Conservation (phyloP, 2,113 vertebrate species). For the Megalops atlanticus region DNA sequence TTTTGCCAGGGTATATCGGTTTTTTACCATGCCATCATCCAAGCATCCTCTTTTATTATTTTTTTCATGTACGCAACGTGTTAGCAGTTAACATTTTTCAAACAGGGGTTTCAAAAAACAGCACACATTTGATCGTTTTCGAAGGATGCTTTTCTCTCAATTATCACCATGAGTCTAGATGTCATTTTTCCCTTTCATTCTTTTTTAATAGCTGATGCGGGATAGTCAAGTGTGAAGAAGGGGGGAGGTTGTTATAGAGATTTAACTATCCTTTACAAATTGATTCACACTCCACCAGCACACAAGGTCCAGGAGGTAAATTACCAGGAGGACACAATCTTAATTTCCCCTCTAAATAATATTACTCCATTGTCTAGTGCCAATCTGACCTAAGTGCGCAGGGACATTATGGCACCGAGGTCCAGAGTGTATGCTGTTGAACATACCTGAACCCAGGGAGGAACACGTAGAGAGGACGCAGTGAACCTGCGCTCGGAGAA, state of each 20-base stretch:
- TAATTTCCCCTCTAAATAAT: conserved; percentile 68
- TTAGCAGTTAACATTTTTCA: conserved; percentile 16
- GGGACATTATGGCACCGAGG: conserved; percentile 46
- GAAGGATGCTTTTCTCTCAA: conserved; percentile 49
- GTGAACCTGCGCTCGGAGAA: conserved; percentile 10
- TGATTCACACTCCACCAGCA: conserved; percentile 75
- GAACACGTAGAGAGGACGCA: background rate
- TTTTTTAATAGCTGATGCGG: conserved; percentile 73
- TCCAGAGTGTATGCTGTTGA: conserved; percentile 25
- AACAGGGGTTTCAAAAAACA: conserved; percentile 40
- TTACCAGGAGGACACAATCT: conserved; percentile 76
- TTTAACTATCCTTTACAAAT: conserved; percentile 81
- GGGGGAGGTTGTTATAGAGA: conserved; percentile 77
- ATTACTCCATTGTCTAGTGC: conserved; percentile 61
- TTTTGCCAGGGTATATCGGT: conserved; percentile 71
- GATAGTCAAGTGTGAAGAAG: conserved; percentile 73
- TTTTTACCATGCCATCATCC: conserved; percentile 52
- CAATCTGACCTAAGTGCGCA: conserved; percentile 41
- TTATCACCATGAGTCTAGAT: conserved; percentile 32
- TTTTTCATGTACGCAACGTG: conserved; percentile 17
- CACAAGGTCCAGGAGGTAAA: conserved; percentile 78
- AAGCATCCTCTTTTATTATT: conserved; percentile 57
- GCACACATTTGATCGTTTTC: conserved; percentile 57
- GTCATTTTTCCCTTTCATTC: conserved; percentile 56
- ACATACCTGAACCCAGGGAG: conserved; percentile 19